A percentile compares a stretch with the other conserved stretches of the same genome.
phyloP scores from a whole-genome alignment of 2,113 vertebrate species.

The Calypte anna region DNA sequence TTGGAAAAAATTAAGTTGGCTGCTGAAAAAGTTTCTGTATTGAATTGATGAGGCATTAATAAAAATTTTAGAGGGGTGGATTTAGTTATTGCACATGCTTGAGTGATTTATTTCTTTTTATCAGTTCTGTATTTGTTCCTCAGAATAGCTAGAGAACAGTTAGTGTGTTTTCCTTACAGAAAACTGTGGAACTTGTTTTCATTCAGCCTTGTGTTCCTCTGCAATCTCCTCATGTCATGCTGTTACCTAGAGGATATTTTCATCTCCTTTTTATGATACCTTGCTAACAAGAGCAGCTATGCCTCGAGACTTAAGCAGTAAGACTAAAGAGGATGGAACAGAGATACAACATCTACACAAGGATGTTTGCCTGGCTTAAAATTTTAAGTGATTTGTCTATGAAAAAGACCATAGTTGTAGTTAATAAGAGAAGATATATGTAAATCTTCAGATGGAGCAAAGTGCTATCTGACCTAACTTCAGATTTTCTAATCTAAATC shows the following conservation, averaged over 20 bases:
- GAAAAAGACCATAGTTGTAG: not conserved
- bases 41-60: constrained; percentile 23
- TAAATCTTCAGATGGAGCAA: not conserved
- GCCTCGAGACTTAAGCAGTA: not conserved
- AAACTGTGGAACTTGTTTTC: not conserved
- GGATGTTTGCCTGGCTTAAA: not conserved
- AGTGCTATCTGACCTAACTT: not conserved
- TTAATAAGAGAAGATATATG: not conserved
- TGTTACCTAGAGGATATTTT: not conserved
- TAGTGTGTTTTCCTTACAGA: not conserved
- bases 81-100: not conserved
- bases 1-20: constrained; percentile 6
- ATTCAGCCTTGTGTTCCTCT: not conserved
- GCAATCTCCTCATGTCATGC: not conserved
- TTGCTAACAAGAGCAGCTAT: not conserved
- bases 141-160: not conserved
- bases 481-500: not conserved
- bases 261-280: not conserved
- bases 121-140: not conserved
- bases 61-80: not conserved
- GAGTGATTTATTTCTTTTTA: not conserved
- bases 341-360: not conserved
- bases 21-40: not conserved
- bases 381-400: not conserved
- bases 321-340: not conserved